Conservation (phyloP, 2,888 invertebrate genomes). For the Drosophila mayaguana region DNA sequence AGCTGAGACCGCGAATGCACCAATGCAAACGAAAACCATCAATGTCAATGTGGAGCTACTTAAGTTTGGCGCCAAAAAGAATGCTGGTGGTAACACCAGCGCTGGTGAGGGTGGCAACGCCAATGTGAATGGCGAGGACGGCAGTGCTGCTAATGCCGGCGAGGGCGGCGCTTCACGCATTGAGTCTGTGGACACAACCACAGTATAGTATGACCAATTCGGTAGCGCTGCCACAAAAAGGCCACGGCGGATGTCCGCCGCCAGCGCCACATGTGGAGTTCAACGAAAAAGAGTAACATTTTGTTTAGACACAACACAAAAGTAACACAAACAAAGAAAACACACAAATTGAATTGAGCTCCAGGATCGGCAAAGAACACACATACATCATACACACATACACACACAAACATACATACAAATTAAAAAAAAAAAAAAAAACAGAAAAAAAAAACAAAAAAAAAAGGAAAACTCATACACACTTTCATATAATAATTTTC, state of each 20-base stretch:
- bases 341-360: slow-evolving; percentile 44
- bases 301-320: slow-evolving; percentile 72
- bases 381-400: slow-evolving; percentile 24
- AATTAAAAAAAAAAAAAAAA: neutral
- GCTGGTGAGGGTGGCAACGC: slow-evolving; percentile 68
- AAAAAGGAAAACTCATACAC: slow-evolving; percentile 25
- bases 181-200: slow-evolving; percentile 84
- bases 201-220: slow-evolving; percentile 84
- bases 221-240: slow-evolving; percentile 82
- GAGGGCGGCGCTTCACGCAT: slow-evolving; percentile 77
- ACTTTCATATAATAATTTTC: slow-evolving; percentile 54
- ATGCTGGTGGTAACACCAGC: slow-evolving; percentile 54
- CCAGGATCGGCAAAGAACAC: slow-evolving; percentile 35
- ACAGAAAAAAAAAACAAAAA: slow-evolving; percentile 3
- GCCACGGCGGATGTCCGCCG: slow-evolving; percentile 79
- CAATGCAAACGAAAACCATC: slow-evolving; percentile 76
- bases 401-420: slow-evolving; percentile 8
- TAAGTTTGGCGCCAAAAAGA: slow-evolving; percentile 76
- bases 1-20: slow-evolving; percentile 50
- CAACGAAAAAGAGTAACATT: slow-evolving; percentile 82
- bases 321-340: slow-evolving; percentile 50
- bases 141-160: slow-evolving; percentile 46
- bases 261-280: slow-evolving; percentile 82
- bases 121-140: slow-evolving; percentile 57
- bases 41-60: slow-evolving; percentile 82